Conservation (phyloP, 2,888 invertebrate genomes). For the Drosophila austrosaltans region DNA sequence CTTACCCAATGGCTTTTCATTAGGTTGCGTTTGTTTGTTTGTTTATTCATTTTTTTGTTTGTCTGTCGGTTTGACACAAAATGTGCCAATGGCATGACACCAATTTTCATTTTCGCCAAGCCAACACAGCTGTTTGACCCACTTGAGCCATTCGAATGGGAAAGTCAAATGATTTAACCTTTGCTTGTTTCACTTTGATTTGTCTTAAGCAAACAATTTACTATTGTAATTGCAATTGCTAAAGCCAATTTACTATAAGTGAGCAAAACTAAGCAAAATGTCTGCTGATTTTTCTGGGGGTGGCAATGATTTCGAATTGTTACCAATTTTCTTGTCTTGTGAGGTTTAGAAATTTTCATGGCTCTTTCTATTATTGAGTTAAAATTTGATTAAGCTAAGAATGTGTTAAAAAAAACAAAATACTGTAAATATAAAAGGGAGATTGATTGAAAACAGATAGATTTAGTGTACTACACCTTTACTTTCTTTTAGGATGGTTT, state of each 20-base stretch:
- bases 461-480: neutral
- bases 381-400: too few species aligned
- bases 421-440: too few species aligned
- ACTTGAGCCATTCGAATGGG: slow-evolving; percentile 49
- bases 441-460: too few species aligned
- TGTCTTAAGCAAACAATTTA: slow-evolving; percentile 45
- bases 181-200: slow-evolving; percentile 31
- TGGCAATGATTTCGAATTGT: slow-evolving; percentile 19
- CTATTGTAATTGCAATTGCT: slow-evolving; percentile 57
- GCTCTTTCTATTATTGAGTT: too few species aligned
- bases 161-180: slow-evolving; percentile 69
- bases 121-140: slow-evolving; percentile 58
- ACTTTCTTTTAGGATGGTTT: neutral
- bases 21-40: slow-evolving; percentile 34
- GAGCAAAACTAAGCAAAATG: slow-evolving; percentile 31
- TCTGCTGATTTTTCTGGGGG: slow-evolving; percentile 14
- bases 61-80: slow-evolving; percentile 61
- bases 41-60: slow-evolving; percentile 24
- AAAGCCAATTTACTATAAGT: slow-evolving; percentile 64
- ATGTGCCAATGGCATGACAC: slow-evolving; percentile 81
- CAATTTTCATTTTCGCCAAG: slow-evolving; percentile 64
- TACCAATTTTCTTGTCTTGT: neutral
- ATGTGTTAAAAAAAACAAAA: too few species aligned
- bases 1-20: slow-evolving; percentile 68
- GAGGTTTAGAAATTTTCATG: too few species aligned